A percentile compares a stretch with the other conserved stretches of the same genome.
Evolutionary conservation across 2,888 invertebrate species (phyloP).

Genomic region (Drosophila trichaetosa): DNA sequence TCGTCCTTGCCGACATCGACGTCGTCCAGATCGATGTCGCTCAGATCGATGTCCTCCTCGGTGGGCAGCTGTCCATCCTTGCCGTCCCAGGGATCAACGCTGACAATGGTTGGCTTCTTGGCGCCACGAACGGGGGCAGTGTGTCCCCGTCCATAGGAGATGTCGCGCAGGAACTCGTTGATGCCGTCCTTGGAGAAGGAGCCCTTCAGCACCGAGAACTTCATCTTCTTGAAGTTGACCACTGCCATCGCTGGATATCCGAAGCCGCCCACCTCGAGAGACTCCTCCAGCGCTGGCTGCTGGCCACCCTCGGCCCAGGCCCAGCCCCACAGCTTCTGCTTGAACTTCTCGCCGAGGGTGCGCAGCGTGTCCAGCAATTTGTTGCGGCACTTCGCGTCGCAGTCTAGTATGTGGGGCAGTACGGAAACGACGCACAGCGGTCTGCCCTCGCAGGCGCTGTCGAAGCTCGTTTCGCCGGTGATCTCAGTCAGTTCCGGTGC

Average conservation of each 20-base stretch:
- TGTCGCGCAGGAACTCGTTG: slow-evolving; percentile 96
- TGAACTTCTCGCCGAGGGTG: slow-evolving; percentile 94
- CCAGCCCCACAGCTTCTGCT: slow-evolving; percentile 99
- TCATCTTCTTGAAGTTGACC: slow-evolving; percentile 98
- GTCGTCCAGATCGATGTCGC: slow-evolving; percentile 93
- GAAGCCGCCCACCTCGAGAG: slow-evolving; percentile 97
- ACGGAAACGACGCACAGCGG: slow-evolving; percentile 96
- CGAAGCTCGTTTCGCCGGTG: slow-evolving; percentile 87
- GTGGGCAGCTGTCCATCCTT: slow-evolving; percentile 94
- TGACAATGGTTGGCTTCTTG: slow-evolving; percentile 89
- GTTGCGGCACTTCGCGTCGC: slow-evolving; percentile 96
- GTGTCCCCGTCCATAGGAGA: slow-evolving; percentile 96
- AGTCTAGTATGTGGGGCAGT: slow-evolving; percentile 97
- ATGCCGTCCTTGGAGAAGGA: slow-evolving; percentile 98
- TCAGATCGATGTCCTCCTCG: slow-evolving; percentile 94
- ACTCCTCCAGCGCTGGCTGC: slow-evolving; percentile 93
- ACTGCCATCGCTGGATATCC: slow-evolving; percentile 99
- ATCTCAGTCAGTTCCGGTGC: slow-evolving; percentile 94
- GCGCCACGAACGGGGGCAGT: slow-evolving; percentile 95
- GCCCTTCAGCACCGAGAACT: slow-evolving; percentile 96
- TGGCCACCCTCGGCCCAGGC: slow-evolving; percentile 97
- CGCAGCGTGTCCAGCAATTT: slow-evolving; percentile 91
- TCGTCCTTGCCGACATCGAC: slow-evolving; percentile 86
- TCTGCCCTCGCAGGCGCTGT: slow-evolving; percentile 92
- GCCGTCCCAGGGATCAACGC: slow-evolving; percentile 95